Evolutionary conservation across 2,797 vertebrate genomes (phyloP).

Genomic region (Enteromius afrohamiltoni): DNA sequence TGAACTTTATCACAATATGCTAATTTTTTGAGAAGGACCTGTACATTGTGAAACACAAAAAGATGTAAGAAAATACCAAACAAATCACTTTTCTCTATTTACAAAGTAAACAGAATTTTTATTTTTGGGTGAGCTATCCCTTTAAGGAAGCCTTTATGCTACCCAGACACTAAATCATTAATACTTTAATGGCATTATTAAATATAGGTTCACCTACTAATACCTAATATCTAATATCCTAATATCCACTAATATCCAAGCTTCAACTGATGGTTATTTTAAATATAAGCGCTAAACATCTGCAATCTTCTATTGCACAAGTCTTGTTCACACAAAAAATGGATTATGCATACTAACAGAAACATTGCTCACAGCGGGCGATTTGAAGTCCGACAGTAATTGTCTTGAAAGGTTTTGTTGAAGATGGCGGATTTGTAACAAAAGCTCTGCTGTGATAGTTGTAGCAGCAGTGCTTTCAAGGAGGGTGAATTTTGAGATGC

Average conservation of each 20-base stretch:
- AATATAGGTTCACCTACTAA: no score
- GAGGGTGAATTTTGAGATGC: neutral
- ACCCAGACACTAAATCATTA: no score
- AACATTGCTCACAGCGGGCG: constrained; percentile 2
- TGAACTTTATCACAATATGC: no score
- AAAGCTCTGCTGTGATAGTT: constrained; percentile 12
- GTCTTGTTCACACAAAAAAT: neutral
- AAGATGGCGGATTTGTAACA: constrained; percentile 17
- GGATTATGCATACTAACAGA: neutral
- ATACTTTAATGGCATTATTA: no score
- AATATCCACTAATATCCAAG: neutral
- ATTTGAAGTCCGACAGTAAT: constrained; percentile 9
- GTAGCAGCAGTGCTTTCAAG: neutral
- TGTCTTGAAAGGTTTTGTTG: constrained; percentile 27
- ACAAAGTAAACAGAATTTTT: neutral
- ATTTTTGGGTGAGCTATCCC: neutral
- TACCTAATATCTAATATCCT: no score
- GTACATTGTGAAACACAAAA: neutral
- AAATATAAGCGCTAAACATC: neutral
- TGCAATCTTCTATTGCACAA: neutral
- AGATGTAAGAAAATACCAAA: neutral
- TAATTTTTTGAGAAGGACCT: no score
- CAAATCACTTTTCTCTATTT: neutral
- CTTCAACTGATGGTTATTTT: neutral
- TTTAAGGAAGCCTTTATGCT: constrained; percentile 2